Percentiles rank a stretch among this genome's conserved stretches.
Evolutionary conservation across 1,140 invertebrate species (phyloP).

Genomic region (Araneus ventricosus): DNA sequence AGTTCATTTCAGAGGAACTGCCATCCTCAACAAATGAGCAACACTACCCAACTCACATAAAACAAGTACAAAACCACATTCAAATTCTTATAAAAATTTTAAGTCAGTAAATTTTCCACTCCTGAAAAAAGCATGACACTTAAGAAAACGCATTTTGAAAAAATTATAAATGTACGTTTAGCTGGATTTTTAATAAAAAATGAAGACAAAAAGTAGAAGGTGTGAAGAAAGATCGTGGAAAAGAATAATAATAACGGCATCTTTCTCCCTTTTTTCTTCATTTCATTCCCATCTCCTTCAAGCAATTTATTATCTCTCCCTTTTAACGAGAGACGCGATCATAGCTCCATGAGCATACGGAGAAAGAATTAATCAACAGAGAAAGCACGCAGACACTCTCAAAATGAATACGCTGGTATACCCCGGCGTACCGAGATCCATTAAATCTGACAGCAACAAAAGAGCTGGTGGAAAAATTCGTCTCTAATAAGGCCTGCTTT

Average conservation of each 20-base stretch:
- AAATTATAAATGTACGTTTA: neutral
- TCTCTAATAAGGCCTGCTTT: slow-evolving; percentile 52
- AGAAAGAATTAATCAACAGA: neutral
- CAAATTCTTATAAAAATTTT: too few relatives aligned
- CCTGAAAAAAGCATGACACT: neutral
- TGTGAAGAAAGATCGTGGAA: neutral
- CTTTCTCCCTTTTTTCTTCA: neutral
- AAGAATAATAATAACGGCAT: neutral
- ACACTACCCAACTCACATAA: neutral
- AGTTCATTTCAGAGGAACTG: neutral
- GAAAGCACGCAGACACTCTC: neutral
- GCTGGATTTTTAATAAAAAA: neutral
- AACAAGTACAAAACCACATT: too few relatives aligned
- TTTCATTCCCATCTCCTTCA: neutral
- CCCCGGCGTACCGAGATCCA: neutral
- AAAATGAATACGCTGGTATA: neutral
- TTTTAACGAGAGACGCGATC: neutral
- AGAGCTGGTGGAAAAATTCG: slow-evolving; percentile 5
- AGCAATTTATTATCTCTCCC: neutral
- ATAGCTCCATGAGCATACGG: neutral
- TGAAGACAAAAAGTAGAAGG: neutral
- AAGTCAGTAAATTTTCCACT: neutral
- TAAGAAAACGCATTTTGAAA: neutral
- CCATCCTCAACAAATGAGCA: neutral
- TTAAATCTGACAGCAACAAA: slow-evolving; percentile 49